These are phyloP conservation scores for Zosterops lateralis DNA, from an alignment of 2,113 vertebrate species.

Conservation along the genomic window DNA sequence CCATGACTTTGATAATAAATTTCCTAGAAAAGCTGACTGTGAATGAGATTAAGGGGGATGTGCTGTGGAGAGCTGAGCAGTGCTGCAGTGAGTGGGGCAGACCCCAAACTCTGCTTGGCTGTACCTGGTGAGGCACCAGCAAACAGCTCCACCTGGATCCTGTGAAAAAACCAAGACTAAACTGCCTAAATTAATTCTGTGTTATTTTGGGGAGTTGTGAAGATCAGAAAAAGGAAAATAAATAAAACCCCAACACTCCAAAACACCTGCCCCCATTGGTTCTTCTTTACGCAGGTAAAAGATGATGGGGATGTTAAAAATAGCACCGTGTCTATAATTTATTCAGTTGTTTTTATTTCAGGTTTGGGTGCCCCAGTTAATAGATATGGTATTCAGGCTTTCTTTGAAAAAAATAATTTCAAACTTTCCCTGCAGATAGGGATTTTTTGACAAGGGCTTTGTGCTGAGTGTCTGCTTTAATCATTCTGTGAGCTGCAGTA, in stretches of 20 bases:
- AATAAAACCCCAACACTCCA: accelerated
- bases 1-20: background rate
- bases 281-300: background rate
- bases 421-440: background rate
- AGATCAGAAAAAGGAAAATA: background rate
- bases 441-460: background rate
- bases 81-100: accelerated
- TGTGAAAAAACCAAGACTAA: background rate
- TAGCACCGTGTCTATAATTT: background rate
- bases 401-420: background rate
- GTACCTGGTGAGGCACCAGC: background rate
- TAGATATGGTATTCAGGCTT: background rate
- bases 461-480: background rate
- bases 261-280: background rate
- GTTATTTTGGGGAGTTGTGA: background rate
- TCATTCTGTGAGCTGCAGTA: background rate
- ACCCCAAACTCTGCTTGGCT: background rate
- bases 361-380: background rate
- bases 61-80: background rate
- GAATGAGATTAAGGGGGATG: background rate
- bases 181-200: background rate
- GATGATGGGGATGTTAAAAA: background rate
- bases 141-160: background rate
- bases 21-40: background rate
- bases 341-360: background rate